Conservation (phyloP, 2,113 vertebrate species). For the Corythaeola cristata region DNA sequence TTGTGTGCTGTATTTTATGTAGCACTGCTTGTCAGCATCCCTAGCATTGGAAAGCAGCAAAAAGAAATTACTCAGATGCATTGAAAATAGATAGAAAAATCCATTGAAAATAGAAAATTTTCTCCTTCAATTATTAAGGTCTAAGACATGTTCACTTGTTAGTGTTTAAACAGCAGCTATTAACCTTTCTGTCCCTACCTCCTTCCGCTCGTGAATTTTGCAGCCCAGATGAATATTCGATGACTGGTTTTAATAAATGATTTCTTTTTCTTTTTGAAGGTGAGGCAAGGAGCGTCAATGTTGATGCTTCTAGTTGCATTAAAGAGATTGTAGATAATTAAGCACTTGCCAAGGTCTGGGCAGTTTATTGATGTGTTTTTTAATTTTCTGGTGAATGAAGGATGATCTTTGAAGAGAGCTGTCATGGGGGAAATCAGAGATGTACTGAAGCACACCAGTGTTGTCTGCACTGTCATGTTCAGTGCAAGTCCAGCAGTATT, state of each 20-base stretch:
- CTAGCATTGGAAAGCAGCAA: not conserved
- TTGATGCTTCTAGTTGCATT: not conserved
- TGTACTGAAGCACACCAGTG: constrained; percentile 40
- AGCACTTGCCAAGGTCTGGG: constrained; percentile 8
- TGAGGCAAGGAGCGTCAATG: constrained; percentile 1
- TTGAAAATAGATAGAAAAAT: not conserved
- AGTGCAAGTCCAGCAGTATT: constrained; percentile 38
- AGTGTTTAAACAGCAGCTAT: constrained; percentile 41
- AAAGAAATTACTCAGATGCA: not conserved
- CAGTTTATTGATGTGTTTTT: constrained; percentile 66
- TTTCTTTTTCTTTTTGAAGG: constrained; percentile 8
- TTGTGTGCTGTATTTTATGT: not conserved
- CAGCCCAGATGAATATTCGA: constrained; percentile 21
- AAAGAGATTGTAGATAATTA: constrained; percentile 58
- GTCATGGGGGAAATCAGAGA: constrained; percentile 73
- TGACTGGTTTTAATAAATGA: constrained; percentile 33
- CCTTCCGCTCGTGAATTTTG: constrained; percentile 2
- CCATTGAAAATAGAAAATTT: not conserved
- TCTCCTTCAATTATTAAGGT: constrained; percentile 9
- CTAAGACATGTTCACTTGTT: not conserved
- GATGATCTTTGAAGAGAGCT: constrained; percentile 59
- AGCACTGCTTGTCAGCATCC: not conserved
- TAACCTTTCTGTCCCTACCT: constrained; percentile 19
- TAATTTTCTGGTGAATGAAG: constrained; percentile 65
- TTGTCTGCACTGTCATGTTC: constrained; percentile 43